These are phyloP conservation scores for Pelusios castaneus DNA, from an alignment of 2,113 vertebrate species.

Conservation along the genomic window DNA sequence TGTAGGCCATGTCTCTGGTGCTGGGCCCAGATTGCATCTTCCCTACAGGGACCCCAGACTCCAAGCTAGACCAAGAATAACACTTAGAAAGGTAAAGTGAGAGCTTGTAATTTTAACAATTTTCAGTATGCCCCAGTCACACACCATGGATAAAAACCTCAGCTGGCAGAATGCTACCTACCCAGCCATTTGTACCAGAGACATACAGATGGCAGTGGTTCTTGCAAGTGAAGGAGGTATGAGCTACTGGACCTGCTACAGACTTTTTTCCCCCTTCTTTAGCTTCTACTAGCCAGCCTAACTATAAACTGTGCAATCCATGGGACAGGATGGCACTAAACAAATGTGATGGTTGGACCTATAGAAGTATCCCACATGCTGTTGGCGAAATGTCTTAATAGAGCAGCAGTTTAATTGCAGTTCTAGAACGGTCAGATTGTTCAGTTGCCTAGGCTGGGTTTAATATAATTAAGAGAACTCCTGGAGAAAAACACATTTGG, in stretches of 20 bases:
- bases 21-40: neutral
- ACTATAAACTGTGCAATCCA: neutral
- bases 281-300: neutral
- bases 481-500: slow-evolving; percentile 39
- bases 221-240: neutral
- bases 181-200: neutral
- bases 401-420: slow-evolving; percentile 60
- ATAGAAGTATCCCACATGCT: slow-evolving; percentile 38
- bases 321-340: slow-evolving; percentile 8
- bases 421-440: slow-evolving; percentile 47
- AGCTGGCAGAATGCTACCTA: neutral
- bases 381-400: slow-evolving; percentile 22
- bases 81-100: neutral
- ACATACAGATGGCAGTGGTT: neutral
- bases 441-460: slow-evolving; percentile 45
- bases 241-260: neutral
- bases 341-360: slow-evolving; percentile 12
- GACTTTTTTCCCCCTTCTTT: accelerated
- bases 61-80: neutral
- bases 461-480: slow-evolving; percentile 61
- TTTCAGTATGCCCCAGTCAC: neutral
- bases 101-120: neutral
- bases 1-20: neutral
- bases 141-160: neutral
- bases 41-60: neutral